phyloP scores from a whole-genome alignment of 2,113 vertebrate species.

The Tonatia bakeri region DNA sequence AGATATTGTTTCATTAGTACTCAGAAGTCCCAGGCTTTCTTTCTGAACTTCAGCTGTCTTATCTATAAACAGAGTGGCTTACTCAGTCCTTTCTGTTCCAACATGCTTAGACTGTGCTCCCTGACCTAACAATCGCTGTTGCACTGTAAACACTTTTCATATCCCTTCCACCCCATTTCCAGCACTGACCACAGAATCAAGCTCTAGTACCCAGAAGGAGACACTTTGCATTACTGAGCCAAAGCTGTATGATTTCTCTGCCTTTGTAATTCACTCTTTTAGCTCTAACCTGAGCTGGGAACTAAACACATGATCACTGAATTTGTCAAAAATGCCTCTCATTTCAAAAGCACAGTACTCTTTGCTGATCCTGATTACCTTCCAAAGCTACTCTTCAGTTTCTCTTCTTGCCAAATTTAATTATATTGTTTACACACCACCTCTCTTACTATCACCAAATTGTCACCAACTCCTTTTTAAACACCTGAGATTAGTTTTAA shows the following conservation, averaged over 20 bases:
- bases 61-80: neutral
- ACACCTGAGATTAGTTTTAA: neutral
- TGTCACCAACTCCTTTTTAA: neutral
- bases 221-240: neutral
- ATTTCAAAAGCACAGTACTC: neutral
- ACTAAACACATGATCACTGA: neutral
- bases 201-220: neutral
- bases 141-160: neutral
- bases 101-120: neutral
- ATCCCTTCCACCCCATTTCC: neutral
- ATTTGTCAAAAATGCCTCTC: neutral
- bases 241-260: neutral
- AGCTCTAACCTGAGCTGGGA: neutral
- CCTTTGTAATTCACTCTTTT: neutral
- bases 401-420: slow-evolving; percentile 36
- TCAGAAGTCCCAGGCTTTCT: neutral
- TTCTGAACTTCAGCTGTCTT: neutral
- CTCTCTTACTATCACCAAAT: neutral
- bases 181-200: neutral
- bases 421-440: neutral
- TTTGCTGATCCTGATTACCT: neutral
- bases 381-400: neutral
- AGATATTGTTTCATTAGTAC: neutral
- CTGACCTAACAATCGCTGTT: neutral
- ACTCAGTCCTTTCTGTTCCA: neutral